Evolutionary conservation across 1,140 invertebrate species (phyloP).

Genomic region (Euura saliciscinereae): DNA sequence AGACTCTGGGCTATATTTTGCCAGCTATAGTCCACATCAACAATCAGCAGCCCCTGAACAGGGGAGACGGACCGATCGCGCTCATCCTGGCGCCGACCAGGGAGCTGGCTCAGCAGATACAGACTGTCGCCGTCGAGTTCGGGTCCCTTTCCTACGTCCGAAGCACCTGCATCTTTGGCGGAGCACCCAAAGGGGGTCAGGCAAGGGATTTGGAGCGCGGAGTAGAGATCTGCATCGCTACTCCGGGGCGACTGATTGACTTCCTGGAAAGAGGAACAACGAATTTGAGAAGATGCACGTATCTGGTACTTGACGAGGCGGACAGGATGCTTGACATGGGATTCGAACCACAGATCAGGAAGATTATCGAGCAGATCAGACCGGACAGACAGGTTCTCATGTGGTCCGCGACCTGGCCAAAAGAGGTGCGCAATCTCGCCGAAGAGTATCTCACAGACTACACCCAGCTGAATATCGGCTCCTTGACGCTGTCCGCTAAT

Average conservation of each 20-base stretch:
- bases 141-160: conserved; percentile 82
- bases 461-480: conserved; percentile 94
- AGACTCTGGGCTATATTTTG: conserved; percentile 82
- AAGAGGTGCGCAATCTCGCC: conserved; percentile 92
- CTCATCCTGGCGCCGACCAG: conserved; percentile 92
- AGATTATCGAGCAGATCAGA: conserved; percentile 95
- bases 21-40: conserved; percentile 93
- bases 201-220: conserved; percentile 87
- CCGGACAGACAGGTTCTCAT: conserved; percentile 95
- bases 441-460: conserved; percentile 92
- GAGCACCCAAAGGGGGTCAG: conserved; percentile 89
- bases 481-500: conserved; percentile 90
- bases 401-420: conserved; percentile 99
- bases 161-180: conserved; percentile 95
- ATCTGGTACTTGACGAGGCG: conserved; percentile 96
- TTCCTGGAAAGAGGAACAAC: conserved; percentile 91
- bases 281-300: conserved; percentile 88
- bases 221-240: conserved; percentile 91
- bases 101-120: conserved; percentile 95
- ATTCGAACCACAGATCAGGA: conserved; percentile 98
- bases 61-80: conserved; percentile 90
- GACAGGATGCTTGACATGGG: conserved; percentile 99
- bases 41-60: conserved; percentile 79
- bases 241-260: conserved; percentile 95
- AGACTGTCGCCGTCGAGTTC: conserved; percentile 91